Base-by-base conservation (phyloP, 2,888 invertebrate species). In the Zygaena filipendulae region DNA sequence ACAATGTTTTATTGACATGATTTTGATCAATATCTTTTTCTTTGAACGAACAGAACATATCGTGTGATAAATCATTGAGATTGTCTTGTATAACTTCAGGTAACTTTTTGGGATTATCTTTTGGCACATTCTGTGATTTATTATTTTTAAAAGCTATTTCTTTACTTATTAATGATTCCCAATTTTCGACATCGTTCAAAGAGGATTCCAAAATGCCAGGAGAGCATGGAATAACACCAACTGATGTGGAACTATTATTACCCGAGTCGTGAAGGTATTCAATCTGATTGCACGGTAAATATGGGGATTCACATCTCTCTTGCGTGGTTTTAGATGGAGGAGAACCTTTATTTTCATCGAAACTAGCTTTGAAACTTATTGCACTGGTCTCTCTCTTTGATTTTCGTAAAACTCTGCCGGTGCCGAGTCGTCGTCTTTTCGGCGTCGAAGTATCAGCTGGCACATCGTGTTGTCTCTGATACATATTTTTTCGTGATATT, bases 251-350 rank as follows among this genome's bases (percentile, higher is more conserved):
- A 42, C 47, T 59, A 20, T 49, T 60, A 25, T 57, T 59, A 8
- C 46, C 54, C 0, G 70, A 66, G 32, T 69, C 62, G 32, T 54
- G 49, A 16, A 75, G 40, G 47, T 62, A 77, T 42, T 79, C 69
- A 9, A 67, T 55, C 59, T 79, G 77, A 49, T 77, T 79, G 21
- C 71, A 74, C 3, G 77, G 77, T 33, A 79, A 45, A 24, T 62
- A 60, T 1, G 71, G 69, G 10, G 75, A 77, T 23, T 70, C 71
- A 41, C 64, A 58, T 35, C 51, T 52, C 6, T 49, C 46, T 16
- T 38, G 3, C 1, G 38, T 28, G 11, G 33, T 24, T 2, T 11
- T 29, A 4, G 4, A 16, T 16, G 16, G 4, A 35, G 24, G 13
- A 44, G 40, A 31, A 39, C 40, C 20, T 20, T 33, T 24, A 21